phyloP scores from a whole-genome alignment of 2,113 vertebrate genomes.

The Polyodon spathula region DNA sequence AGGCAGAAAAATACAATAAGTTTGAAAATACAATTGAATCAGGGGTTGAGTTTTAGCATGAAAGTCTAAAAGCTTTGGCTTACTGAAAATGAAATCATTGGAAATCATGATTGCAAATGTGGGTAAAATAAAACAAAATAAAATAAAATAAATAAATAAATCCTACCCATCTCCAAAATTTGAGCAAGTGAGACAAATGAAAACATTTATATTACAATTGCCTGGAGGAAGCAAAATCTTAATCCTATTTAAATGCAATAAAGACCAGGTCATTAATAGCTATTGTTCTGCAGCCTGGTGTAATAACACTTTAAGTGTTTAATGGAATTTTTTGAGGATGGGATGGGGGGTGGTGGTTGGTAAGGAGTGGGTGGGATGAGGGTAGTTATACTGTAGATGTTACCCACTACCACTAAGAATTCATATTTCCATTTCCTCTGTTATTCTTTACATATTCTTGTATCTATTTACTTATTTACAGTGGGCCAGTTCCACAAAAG shows the following conservation, averaged over 20 bases:
- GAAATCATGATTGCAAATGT: neutral
- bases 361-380: neutral
- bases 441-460: neutral
- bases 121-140: neutral
- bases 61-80: too few relatives aligned
- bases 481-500: slow-evolving; percentile 20
- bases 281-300: slow-evolving; percentile 24
- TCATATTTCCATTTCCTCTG: neutral
- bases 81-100: too few relatives aligned
- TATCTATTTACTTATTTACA: neutral
- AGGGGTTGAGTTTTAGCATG: too few relatives aligned
- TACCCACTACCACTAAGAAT: too few relatives aligned
- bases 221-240: slow-evolving; percentile 26
- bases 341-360: slow-evolving; percentile 5
- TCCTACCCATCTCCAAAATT: slow-evolving; percentile 2
- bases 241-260: slow-evolving; percentile 26
- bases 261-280: slow-evolving; percentile 32
- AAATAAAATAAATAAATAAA: slow-evolving; percentile 5
- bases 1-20: too few relatives aligned
- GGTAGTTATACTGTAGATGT: neutral
- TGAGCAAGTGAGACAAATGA: slow-evolving; percentile 24
- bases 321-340: slow-evolving; percentile 27
- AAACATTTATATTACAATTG: slow-evolving; percentile 24
- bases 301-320: slow-evolving; percentile 31
- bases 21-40: too few relatives aligned